Base-by-base conservation (phyloP, 2,888 invertebrate species). In the Mythimna ferrago region DNA sequence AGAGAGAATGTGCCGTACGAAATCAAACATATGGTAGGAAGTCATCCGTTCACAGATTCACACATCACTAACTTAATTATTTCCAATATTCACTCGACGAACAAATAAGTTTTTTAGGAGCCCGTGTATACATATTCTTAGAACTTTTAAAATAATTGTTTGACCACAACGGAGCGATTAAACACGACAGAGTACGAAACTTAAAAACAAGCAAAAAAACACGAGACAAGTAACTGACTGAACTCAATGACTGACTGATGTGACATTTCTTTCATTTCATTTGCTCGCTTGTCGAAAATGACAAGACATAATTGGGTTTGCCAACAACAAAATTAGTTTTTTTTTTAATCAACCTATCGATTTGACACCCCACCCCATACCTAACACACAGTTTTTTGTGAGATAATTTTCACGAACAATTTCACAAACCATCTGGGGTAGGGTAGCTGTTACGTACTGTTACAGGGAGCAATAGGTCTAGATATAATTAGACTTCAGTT, bases 1-100 rank as follows among this genome's bases (percentile, higher is more conserved):
- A 79, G 78, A 80, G 83, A 91, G 82, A 92, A 89, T 89, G 87
- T 90, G 87, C 89, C 88, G 87, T 90, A 90, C 88, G 88, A 88
- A 86, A 89, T 86, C 90, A 91, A 95, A 93, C 96, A 96, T 96
- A 96, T 96, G 95, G 95, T 92, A 90, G 91, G 87, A 91, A 95
- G 90, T 95, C 93, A 94, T 93, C 93, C 94, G 93, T 92, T 93
- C 93, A 93, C 92, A 87, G 85, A 91, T 91, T 92, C 87, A 93
- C 93, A 94, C 91, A 93, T 93, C 91, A 93, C 93, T 91, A 83
- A 85, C 83, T 85, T 89, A 88, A 86, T 86, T 90, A 88, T 88
- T 89, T 87, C 76, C 80, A 79, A 87, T 83, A 84, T 84, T 88
- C 88, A 88, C 85, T 85, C 86, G 89, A 89, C 83, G 85, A 82